Percentiles rank a stretch among this genome's conserved stretches.
Evolutionary conservation across 2,888 invertebrate species (phyloP).

Genomic region (Drosophila demipolita): DNA sequence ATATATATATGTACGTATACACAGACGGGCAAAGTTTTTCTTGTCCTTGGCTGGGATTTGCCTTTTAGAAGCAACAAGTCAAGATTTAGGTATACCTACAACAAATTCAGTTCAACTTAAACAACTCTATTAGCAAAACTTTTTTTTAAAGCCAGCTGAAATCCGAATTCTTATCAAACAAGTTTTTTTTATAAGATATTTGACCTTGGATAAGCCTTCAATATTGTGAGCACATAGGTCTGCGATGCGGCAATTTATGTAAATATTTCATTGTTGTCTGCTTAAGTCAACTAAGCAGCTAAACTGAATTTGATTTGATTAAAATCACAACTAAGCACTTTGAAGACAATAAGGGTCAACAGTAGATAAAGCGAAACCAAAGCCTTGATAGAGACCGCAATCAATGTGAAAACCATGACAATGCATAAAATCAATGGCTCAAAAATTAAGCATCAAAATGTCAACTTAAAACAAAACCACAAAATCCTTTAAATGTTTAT

Average conservation of each 20-base stretch:
- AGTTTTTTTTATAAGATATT: constrained; percentile 15
- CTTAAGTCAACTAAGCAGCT: constrained; percentile 35
- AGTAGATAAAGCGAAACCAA: constrained; percentile 5
- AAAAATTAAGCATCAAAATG: constrained; percentile 24
- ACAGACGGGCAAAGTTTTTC: constrained; percentile 15
- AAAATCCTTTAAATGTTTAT: constrained; percentile 60
- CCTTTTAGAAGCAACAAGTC: constrained; percentile 8
- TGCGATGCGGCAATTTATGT: constrained; percentile 3
- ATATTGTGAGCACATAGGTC: not conserved
- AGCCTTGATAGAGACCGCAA: constrained; percentile 2
- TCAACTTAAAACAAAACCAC: constrained; percentile 28
- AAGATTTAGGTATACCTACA: constrained; percentile 15
- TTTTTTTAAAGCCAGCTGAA: constrained; percentile 13
- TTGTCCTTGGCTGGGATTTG: constrained; percentile 29
- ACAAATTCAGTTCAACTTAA: constrained; percentile 12
- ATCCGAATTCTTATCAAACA: constrained; percentile 1
- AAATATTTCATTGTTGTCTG: constrained; percentile 2
- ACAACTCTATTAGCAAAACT: constrained; percentile 11
- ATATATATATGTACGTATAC: not conserved
- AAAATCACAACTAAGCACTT: constrained; percentile 25
- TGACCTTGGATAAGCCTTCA: not conserved
- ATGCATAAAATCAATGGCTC: constrained; percentile 51
- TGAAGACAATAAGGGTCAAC: constrained; percentile 22
- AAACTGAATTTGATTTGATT: constrained; percentile 39
- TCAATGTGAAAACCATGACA: constrained; percentile 35